These are phyloP conservation scores for Drosophila virilis DNA, from an alignment of 1,140 invertebrate genomes.

Conservation along the genomic window DNA sequence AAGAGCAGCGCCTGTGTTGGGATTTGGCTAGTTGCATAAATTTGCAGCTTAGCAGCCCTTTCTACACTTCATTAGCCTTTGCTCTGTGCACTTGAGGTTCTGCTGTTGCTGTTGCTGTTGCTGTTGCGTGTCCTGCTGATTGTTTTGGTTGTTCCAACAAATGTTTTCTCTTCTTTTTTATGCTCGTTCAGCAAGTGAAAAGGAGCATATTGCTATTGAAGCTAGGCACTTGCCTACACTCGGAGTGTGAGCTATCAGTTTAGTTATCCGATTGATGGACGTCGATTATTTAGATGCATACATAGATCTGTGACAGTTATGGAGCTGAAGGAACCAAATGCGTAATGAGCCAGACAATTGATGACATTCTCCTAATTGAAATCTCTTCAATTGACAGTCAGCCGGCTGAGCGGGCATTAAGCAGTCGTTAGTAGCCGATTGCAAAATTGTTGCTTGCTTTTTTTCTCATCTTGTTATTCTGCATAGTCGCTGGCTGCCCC, in stretches of 20 bases:
- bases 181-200: not conserved
- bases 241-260: no score
- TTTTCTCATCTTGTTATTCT: not conserved
- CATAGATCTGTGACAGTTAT: no score
- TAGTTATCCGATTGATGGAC: no score
- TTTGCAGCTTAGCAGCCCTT: constrained; percentile 52
- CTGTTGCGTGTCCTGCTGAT: constrained; percentile 4
- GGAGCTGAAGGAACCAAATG: no score
- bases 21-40: constrained; percentile 25
- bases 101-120: constrained; percentile 1
- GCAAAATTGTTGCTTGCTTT: not conserved
- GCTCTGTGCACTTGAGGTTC: not conserved
- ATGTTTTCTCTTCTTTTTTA: not conserved
- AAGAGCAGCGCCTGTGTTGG: not conserved
- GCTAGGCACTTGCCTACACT: no score
- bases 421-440: no score
- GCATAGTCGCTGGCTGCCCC: not conserved
- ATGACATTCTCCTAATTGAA: no score
- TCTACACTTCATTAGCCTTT: constrained; percentile 53
- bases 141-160: constrained; percentile 3
- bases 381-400: no score
- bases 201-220: not conserved
- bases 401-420: no score
- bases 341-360: no score
- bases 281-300: no score